These are phyloP conservation scores for Leptestheria dahalacensis DNA, from an alignment of 1,140 invertebrate species.

Conservation along the genomic window DNA sequence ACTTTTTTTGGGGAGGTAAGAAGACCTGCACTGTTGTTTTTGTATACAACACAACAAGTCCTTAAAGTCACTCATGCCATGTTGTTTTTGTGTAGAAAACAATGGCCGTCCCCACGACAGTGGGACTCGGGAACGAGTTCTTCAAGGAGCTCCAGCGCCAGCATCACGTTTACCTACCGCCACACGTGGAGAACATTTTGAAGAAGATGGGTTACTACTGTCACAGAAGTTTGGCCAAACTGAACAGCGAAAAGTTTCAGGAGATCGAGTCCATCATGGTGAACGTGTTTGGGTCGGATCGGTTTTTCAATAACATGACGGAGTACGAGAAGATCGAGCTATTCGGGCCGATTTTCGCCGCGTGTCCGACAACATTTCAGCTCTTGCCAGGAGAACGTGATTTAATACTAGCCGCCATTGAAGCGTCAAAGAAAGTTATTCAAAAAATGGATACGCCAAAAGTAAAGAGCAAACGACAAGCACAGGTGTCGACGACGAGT, in stretches of 20 bases:
- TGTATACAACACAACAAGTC: too few relatives aligned
- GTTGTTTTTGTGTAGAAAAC: too few relatives aligned
- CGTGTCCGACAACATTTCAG: not conserved
- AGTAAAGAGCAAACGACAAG: not conserved
- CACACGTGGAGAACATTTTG: not conserved
- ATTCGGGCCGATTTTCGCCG: not conserved
- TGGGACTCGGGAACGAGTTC: too few relatives aligned
- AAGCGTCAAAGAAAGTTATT: not conserved
- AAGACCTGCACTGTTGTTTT: too few relatives aligned
- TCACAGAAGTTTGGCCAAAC: not conserved
- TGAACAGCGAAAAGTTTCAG: not conserved
- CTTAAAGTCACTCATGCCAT: too few relatives aligned
- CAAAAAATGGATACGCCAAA: not conserved
- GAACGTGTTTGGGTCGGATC: not conserved
- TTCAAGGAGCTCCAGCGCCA: too few relatives aligned
- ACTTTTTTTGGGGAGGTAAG: too few relatives aligned
- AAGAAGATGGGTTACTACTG: not conserved
- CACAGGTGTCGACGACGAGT: too few relatives aligned
- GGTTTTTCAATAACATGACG: not conserved
- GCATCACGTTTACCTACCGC: not conserved
- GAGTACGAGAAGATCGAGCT: not conserved
- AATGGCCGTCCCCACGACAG: too few relatives aligned
- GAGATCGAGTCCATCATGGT: not conserved
- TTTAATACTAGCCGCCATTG: not conserved
- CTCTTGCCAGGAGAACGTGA: not conserved